These are phyloP conservation scores for Maniola hyperantus DNA, from an alignment of 2,888 invertebrate species.

Conservation along the genomic window DNA sequence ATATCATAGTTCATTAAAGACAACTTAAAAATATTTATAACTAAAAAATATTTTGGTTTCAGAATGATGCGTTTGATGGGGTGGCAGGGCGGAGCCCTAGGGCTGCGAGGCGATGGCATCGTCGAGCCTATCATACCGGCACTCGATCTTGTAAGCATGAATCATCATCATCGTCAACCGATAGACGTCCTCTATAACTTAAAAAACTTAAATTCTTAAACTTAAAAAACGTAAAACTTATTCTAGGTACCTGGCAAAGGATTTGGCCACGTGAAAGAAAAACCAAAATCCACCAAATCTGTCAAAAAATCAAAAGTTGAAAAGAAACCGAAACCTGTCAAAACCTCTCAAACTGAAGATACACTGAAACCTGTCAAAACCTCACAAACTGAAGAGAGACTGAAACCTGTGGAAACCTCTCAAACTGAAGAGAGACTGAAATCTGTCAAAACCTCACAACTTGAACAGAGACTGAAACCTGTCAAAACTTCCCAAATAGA, in stretches of 20 bases:
- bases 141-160: conserved; percentile 52
- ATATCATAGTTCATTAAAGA: too few species aligned
- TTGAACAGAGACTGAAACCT: neutral
- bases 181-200: neutral
- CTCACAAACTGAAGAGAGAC: neutral
- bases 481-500: neutral
- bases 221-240: too few species aligned
- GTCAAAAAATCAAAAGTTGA: neutral
- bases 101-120: conserved; percentile 84
- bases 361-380: neutral
- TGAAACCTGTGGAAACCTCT: neutral
- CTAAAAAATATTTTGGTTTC: neutral
- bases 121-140: conserved; percentile 81
- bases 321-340: neutral
- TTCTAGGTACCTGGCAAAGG: conserved; percentile 21
- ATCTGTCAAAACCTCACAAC: neutral
- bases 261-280: conserved; percentile 16
- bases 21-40: too few species aligned
- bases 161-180: too few species aligned
- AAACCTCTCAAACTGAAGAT: neutral
- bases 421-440: neutral
- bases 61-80: conserved; percentile 88
- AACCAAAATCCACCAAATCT: neutral
- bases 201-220: too few species aligned
- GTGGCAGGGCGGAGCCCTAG: conserved; percentile 88